Base-by-base conservation (phyloP, 2,888 invertebrate genomes). In the Apodemia hepburni region DNA sequence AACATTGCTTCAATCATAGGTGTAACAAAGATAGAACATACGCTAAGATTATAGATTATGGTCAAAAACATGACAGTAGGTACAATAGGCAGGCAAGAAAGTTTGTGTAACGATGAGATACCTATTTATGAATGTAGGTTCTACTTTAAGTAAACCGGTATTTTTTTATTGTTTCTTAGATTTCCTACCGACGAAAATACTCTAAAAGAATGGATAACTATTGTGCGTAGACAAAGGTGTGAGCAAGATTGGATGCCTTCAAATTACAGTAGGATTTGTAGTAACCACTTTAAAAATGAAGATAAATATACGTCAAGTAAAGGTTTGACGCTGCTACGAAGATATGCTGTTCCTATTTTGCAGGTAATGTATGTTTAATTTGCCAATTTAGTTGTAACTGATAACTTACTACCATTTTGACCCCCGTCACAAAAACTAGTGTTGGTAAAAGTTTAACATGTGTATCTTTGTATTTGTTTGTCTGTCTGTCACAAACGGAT, bases 21-120 rank as follows among this genome's bases (percentile, higher is more conserved):
- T n/a, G 47, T 47, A 47, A 47, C 47, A 47, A 47, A 47, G 47
- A 47, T 17, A 47, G n/a, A 5, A 47, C 47, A 47, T 47, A 47
- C 47, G 47, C 47, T 47, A 47, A 47, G n/a, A 47, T 47, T n/a
- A 47, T 47, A 47, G 45, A 47, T 47, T 47, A 8, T 47, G 45
- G 45, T 47, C 47, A 47, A 47, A 4, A 47, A 47, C 47, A 47
- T 2, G 47, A 47, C 47, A 47, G 47, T 47, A 47, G 47, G 47
- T 47, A 47, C 47, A 47, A 47, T 47, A 47, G 47, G 47, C n/a
- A 47, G 47, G n/a, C n/a, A 47, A 47, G 47, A 47, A 47, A 47
- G 47, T 47, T 45, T n/a, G 17, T 47, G 47, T 47, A 47, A 47
- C 17, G n/a, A 49, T 49, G 49, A 8, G 17, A 17, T 49, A 18